Conservation (phyloP, 1,140 invertebrate species). For the Antheraea mylitta region DNA sequence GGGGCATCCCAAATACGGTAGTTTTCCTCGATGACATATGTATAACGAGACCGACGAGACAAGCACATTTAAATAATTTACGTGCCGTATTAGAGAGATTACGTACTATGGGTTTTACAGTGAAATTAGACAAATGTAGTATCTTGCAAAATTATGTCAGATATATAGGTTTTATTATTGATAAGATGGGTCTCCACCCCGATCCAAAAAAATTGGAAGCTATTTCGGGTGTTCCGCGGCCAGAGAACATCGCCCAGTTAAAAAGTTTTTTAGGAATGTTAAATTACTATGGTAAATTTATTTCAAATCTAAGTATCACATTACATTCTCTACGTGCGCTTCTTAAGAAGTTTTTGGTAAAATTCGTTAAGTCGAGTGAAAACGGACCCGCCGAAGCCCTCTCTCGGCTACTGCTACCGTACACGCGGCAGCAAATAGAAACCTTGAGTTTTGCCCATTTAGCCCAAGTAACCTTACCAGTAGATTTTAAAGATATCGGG, state of each 20-base stretch:
- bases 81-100: conserved; percentile 27
- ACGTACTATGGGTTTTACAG: conserved; percentile 12
- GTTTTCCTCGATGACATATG: too few relatives aligned
- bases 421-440: conserved; percentile 1
- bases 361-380: conserved; percentile 28
- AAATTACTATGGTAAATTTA: conserved; percentile 43
- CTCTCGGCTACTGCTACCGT: conserved; percentile 25
- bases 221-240: conserved; percentile 24
- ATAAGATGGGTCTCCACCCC: conserved; percentile 21
- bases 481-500: conserved; percentile 33
- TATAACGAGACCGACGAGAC: too few relatives aligned
- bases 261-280: conserved; percentile 40
- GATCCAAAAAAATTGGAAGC: conserved; percentile 22
- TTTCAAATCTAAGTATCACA: conserved; percentile 32
- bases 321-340: conserved; percentile 33
- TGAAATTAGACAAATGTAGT: conserved; percentile 15
- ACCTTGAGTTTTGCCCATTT: conserved; percentile 9
- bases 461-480: conserved; percentile 23
- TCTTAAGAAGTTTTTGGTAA: conserved; percentile 35
- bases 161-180: conserved; percentile 19
- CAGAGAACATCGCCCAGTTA: conserved; percentile 29
- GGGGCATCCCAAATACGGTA: too few relatives aligned
- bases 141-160: conserved; percentile 6
- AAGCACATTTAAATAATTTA: conserved; percentile 26
- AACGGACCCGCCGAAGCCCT: conserved; percentile 36